Percentiles rank a stretch among this genome's conserved stretches.
These are phyloP conservation scores for Adelphocoris suturalis DNA, from an alignment of 2,888 invertebrate species.

Conservation along the genomic window DNA sequence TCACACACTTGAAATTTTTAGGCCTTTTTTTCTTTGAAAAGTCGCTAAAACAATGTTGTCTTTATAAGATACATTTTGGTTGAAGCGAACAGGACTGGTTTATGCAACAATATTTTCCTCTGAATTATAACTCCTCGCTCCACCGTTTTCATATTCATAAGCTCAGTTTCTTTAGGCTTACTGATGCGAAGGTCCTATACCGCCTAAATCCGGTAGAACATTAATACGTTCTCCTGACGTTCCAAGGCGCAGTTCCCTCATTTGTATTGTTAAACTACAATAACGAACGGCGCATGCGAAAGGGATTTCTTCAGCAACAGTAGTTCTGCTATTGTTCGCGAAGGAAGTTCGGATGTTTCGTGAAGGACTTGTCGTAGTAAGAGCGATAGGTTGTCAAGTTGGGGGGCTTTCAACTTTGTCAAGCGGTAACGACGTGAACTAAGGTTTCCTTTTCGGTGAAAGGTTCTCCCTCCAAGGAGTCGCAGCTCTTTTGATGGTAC, in stretches of 20 bases:
- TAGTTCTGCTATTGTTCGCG: not conserved
- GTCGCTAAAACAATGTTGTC: no score
- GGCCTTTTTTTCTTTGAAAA: no score
- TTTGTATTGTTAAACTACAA: slow-evolving; percentile 5
- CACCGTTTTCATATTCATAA: no score
- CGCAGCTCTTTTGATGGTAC: not conserved
- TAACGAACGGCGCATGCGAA: slow-evolving; percentile 8
- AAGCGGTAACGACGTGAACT: slow-evolving; percentile 39
- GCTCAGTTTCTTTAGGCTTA: no score
- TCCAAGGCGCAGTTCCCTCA: not conserved
- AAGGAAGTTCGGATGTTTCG: slow-evolving; percentile 2
- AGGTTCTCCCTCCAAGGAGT: not conserved
- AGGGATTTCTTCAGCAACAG: slow-evolving; percentile 5
- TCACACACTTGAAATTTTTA: no score
- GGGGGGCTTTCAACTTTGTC: slow-evolving; percentile 31
- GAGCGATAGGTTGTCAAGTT: slow-evolving; percentile 42
- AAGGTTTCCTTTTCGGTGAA: slow-evolving; percentile 39
- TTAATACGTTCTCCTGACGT: not conserved
- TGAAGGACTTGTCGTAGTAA: not conserved
- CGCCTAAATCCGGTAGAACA: not conserved
- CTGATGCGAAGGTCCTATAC: no score
- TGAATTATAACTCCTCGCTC: no score
- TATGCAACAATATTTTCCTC: no score
- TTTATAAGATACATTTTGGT: no score
- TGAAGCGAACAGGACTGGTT: no score